phyloP scores from a whole-genome alignment of 2,797 vertebrate genomes.

The Periparus ater region DNA sequence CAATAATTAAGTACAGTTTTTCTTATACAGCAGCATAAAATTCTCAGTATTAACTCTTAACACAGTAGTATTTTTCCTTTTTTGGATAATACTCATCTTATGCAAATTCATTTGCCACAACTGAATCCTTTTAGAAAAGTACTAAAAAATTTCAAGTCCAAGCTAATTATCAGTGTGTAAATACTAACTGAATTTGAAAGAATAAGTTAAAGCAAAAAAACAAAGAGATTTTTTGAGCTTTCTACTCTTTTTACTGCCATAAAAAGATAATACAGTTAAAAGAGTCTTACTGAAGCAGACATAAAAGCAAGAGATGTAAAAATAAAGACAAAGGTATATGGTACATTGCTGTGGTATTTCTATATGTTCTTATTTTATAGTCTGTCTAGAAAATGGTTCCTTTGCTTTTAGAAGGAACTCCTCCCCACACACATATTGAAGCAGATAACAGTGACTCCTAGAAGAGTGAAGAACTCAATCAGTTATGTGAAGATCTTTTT shows the following conservation, averaged over 20 bases:
- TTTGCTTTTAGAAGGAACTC: not conserved
- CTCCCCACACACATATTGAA: not conserved
- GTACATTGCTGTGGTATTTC: not conserved
- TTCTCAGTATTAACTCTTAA: not conserved
- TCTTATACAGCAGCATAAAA: not conserved
- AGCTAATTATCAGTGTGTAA: not conserved
- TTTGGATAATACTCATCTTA: not conserved
- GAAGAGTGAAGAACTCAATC: not conserved
- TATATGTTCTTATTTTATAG: not conserved
- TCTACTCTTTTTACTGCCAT: not conserved
- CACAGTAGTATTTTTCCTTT: not conserved
- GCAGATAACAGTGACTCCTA: not conserved
- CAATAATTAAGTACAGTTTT: not conserved
- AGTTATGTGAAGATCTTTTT: not conserved
- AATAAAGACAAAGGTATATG: not conserved
- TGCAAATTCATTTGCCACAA: not conserved
- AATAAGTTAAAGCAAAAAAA: not conserved
- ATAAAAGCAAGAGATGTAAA: not conserved
- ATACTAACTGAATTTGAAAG: not conserved
- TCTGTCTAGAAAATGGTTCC: not conserved
- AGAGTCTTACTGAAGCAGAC: not conserved
- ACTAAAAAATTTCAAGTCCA: not conserved
- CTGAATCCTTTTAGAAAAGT: not conserved
- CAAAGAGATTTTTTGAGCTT: not conserved
- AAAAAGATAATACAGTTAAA: not conserved